Evolutionary conservation across 2,888 invertebrate genomes (phyloP).

Genomic region (Cinara cedri): DNA sequence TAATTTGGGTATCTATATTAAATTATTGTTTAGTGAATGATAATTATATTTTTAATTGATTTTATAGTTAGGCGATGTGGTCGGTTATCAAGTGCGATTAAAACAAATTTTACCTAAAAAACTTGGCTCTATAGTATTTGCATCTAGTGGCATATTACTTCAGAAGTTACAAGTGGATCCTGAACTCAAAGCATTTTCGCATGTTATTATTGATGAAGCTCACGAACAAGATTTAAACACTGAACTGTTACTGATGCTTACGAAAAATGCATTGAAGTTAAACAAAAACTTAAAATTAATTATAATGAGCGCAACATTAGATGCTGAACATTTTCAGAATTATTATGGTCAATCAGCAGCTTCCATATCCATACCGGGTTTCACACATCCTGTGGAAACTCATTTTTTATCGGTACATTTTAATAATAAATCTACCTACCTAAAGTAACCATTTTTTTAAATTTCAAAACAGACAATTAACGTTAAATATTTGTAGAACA

Average conservation of each 20-base stretch:
- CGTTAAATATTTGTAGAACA: conserved; percentile 6
- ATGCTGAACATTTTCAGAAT: conserved; percentile 69
- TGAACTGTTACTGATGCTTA: conserved; percentile 66
- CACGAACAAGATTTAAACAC: conserved; percentile 76
- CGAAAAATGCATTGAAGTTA: conserved; percentile 67
- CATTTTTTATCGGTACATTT: conserved; percentile 55
- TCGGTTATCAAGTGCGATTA: conserved; percentile 74
- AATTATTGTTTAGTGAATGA: background rate
- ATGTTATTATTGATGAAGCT: conserved; percentile 76
- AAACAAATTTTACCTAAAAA: conserved; percentile 66
- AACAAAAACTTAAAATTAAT: conserved; percentile 70
- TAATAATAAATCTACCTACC: too few species aligned
- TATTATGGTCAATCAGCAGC: conserved; percentile 64
- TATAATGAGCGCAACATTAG: conserved; percentile 78
- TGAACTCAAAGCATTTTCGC: conserved; percentile 68
- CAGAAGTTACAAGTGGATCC: conserved; percentile 64
- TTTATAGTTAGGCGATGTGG: conserved; percentile 68
- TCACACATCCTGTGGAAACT: conserved; percentile 68
- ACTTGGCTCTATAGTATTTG: conserved; percentile 71
- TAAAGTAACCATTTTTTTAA: background rate
- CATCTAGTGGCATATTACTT: conserved; percentile 72
- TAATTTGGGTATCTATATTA: background rate
- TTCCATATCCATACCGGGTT: conserved; percentile 66
- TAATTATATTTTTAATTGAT: background rate
- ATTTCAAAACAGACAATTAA: background rate